phyloP scores from a whole-genome alignment of 1,140 invertebrate species.

The Rhopalosiphum padi region DNA sequence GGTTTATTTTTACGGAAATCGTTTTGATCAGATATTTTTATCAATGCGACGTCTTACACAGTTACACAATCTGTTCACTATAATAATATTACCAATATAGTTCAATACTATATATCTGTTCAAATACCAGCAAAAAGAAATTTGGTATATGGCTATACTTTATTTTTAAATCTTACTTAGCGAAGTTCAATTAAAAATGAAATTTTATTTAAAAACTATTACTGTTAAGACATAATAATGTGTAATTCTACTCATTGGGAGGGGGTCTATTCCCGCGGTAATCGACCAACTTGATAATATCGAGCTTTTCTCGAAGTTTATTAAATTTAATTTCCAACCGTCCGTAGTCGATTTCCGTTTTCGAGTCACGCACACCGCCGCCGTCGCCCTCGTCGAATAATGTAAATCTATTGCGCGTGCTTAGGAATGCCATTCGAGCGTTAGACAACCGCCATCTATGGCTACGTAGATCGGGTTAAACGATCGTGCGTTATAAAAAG shows the following conservation, averaged over 20 bases:
- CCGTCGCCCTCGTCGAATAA: background rate
- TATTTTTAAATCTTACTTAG: background rate
- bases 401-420: conserved; percentile 27
- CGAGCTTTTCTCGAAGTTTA: background rate
- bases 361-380: background rate
- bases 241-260: background rate
- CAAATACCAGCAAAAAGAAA: background rate
- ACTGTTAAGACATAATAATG: background rate
- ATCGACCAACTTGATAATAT: background rate
- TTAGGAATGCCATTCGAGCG: conserved; percentile 35
- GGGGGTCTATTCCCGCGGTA: background rate
- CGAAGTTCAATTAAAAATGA: background rate
- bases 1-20: background rate
- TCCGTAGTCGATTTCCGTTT: background rate
- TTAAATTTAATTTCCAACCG: background rate
- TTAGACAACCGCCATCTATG: background rate
- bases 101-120: background rate
- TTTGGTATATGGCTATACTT: background rate
- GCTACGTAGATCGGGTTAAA: background rate
- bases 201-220: background rate
- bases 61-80: background rate
- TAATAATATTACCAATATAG: too few relatives aligned
- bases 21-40: background rate
- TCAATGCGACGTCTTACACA: background rate
- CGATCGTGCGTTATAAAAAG: background rate